Conservation (phyloP, 2,113 vertebrate genomes). For the Ibidorhyncha struthersii region DNA sequence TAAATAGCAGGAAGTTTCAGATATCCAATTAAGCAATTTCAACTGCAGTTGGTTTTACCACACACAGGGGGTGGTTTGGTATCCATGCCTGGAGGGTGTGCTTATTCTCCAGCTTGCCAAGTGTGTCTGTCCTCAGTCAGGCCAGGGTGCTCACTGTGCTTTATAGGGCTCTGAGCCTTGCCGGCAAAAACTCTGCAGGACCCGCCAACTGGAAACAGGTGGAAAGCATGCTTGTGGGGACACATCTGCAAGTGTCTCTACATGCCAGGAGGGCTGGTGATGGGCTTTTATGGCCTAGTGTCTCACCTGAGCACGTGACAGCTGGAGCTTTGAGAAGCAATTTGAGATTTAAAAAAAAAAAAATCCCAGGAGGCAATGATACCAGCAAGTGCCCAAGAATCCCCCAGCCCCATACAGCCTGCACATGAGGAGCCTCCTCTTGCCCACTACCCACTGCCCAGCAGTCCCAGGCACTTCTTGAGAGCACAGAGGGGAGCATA, state of each 20-base stretch:
- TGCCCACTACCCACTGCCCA: background rate
- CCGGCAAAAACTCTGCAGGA: background rate
- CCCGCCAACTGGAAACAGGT: fast-evolving
- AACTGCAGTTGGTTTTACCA: background rate
- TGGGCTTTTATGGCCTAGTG: background rate
- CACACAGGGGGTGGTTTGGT: background rate
- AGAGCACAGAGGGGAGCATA: background rate
- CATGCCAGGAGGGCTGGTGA: background rate
- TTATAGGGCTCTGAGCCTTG: background rate
- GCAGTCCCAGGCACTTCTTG: background rate
- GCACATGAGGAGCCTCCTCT: background rate
- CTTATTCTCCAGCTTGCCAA: background rate
- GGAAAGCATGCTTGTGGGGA: background rate
- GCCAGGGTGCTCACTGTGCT: fast-evolving
- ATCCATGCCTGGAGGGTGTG: background rate
- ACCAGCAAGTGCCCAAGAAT: background rate
- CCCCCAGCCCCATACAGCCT: background rate
- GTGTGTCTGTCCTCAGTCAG: fast-evolving
- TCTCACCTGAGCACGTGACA: background rate
- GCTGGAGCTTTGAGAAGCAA: background rate
- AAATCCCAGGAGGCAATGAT: background rate
- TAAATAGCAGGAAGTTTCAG: background rate
- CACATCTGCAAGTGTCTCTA: background rate
- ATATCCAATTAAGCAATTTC: background rate
- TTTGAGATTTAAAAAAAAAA: background rate